These are phyloP conservation scores for Sterna hirundo DNA, from an alignment of 2,113 vertebrate species.

Conservation along the genomic window DNA sequence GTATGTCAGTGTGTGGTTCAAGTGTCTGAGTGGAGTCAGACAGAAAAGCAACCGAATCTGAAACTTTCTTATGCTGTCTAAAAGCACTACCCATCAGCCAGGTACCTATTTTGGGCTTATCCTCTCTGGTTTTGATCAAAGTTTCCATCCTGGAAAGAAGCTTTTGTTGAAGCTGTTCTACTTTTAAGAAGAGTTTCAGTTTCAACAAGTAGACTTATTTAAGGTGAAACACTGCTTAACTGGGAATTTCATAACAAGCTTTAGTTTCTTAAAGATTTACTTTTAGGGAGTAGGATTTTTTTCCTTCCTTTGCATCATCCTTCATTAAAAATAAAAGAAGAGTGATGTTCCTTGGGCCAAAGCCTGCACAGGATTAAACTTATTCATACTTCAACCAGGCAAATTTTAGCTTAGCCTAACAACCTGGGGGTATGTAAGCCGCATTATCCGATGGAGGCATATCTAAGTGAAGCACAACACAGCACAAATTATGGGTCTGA, in stretches of 20 bases:
- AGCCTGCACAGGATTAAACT: not conserved
- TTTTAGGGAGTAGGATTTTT: not conserved
- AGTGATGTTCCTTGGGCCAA: not conserved
- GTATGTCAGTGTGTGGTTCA: not conserved
- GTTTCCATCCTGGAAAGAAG: not conserved
- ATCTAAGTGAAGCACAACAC: not conserved
- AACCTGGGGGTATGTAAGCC: not conserved
- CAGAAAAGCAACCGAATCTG: not conserved
- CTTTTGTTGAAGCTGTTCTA: not conserved
- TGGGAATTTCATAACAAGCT: not conserved
- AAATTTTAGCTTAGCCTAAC: not conserved
- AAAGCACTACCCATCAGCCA: not conserved
- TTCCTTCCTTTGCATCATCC: not conserved
- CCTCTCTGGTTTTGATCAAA: not conserved
- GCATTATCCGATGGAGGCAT: not conserved
- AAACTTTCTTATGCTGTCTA: not conserved
- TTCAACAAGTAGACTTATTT: not conserved
- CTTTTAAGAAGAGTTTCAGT: not conserved
- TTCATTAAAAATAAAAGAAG: not conserved
- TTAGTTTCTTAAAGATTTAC: not conserved
- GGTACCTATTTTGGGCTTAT: not conserved
- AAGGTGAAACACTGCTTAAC: not conserved
- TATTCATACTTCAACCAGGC: not conserved
- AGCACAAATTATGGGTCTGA: not conserved
- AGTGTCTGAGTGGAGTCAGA: not conserved